Conservation (phyloP, 2,888 invertebrate species). For the Chrysolina oricalcia region DNA sequence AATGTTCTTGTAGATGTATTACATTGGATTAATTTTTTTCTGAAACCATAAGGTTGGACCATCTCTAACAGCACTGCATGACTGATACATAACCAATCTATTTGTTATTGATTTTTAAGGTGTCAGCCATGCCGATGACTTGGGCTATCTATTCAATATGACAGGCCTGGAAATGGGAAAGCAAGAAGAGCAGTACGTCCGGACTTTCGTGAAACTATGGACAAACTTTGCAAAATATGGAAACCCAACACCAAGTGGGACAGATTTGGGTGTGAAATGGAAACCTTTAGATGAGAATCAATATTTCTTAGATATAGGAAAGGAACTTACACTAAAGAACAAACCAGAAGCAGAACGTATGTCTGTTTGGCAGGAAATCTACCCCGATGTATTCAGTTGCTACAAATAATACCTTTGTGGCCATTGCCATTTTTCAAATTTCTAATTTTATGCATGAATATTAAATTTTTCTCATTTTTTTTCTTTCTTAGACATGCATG, state of each 20-base stretch:
- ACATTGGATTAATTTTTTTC: background rate
- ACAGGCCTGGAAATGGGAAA: slow-evolving; percentile 39
- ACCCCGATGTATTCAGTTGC: too few species aligned
- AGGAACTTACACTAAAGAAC: slow-evolving; percentile 51
- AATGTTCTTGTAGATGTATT: background rate
- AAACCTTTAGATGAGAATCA: slow-evolving; percentile 53
- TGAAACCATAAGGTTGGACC: background rate
- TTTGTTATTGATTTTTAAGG: slow-evolving; percentile 46
- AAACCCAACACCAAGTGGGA: slow-evolving; percentile 54
- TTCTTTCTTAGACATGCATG: too few species aligned
- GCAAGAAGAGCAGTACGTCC: slow-evolving; percentile 49
- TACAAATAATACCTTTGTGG: too few species aligned
- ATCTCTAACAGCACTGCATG: background rate
- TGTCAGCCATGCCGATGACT: slow-evolving; percentile 58
- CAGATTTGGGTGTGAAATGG: slow-evolving; percentile 53
- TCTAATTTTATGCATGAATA: too few species aligned
- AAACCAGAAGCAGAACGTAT: slow-evolving; percentile 61
- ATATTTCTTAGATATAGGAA: slow-evolving; percentile 63
- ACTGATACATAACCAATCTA: too few species aligned
- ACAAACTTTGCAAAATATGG: slow-evolving; percentile 62
- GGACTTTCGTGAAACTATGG: slow-evolving; percentile 59
- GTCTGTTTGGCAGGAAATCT: slow-evolving; percentile 59
- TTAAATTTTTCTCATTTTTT: too few species aligned
- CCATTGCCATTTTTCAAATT: too few species aligned
- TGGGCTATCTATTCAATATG: slow-evolving; percentile 58